Conservation (phyloP, 92 coral and sea anemone species). For the Paramuricea clavata region DNA sequence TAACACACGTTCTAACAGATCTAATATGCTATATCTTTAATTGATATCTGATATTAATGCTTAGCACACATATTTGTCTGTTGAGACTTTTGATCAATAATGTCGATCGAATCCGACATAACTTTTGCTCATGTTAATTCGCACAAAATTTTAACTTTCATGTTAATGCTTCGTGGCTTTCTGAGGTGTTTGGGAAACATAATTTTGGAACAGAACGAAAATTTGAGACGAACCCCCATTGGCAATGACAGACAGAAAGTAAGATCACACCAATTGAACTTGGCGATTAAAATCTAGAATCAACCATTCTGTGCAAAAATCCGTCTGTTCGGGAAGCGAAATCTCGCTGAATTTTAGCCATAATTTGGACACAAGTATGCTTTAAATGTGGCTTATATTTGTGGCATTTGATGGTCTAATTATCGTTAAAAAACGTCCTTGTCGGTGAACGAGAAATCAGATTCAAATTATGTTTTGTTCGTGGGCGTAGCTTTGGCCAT, state of each 20-base stretch:
- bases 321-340: neutral
- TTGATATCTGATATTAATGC: conserved; percentile 3
- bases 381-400: neutral
- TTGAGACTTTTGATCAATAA: neutral
- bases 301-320: neutral
- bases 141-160: too few relatives aligned
- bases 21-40: neutral
- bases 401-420: neutral
- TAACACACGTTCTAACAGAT: neutral
- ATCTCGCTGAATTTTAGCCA: neutral
- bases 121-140: neutral
- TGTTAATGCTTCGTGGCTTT: neutral
- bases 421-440: neutral
- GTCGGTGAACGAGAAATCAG: neutral
- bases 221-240: conserved; percentile 48
- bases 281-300: neutral
- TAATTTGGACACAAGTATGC: neutral
- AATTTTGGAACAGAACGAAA: conserved; percentile 20
- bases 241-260: conserved; percentile 3
- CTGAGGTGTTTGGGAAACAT: neutral
- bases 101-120: neutral
- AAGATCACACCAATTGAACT: neutral
- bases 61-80: neutral
- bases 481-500: conserved; percentile 7
- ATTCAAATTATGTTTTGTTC: neutral